Conservation (phyloP, 1,140 invertebrate species). For the Ruditapes philippinarum region DNA sequence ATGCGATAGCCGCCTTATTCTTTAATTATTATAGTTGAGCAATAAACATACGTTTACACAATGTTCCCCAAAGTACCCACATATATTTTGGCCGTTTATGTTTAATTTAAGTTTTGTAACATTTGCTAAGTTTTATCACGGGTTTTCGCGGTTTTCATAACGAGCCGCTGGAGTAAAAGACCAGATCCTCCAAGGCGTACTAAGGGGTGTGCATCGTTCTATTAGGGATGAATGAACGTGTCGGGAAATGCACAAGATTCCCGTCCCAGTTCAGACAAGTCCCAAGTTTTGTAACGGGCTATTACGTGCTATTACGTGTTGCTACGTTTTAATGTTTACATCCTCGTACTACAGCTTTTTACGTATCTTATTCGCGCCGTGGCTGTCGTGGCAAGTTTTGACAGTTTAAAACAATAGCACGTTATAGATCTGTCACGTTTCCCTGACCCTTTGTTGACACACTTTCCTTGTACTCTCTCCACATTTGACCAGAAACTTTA, state of each 20-base stretch:
- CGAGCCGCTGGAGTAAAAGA: no score
- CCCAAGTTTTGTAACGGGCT: slow-evolving; percentile 50
- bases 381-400: slow-evolving; percentile 44
- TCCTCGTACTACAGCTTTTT: slow-evolving; percentile 22
- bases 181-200: no score
- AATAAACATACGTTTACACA: no score
- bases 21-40: no score
- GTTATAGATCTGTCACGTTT: slow-evolving; percentile 57
- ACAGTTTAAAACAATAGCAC: slow-evolving; percentile 59
- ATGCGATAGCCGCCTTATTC: no score
- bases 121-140: no score
- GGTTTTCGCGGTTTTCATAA: no score
- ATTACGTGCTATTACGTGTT: slow-evolving; percentile 50
- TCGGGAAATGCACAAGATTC: slow-evolving; percentile 32
- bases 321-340: slow-evolving; percentile 19
- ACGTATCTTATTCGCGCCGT: slow-evolving; percentile 41
- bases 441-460: slow-evolving; percentile 24
- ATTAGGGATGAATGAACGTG: background rate
- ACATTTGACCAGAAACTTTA: slow-evolving; percentile 24
- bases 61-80: no score
- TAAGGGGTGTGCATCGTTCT: no score
- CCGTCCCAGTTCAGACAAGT: slow-evolving; percentile 46
- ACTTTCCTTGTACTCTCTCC: slow-evolving; percentile 48
- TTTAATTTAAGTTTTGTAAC: no score
- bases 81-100: no score